Base-by-base conservation (phyloP, 2,888 invertebrate species). In the Latrodectus elegans region DNA sequence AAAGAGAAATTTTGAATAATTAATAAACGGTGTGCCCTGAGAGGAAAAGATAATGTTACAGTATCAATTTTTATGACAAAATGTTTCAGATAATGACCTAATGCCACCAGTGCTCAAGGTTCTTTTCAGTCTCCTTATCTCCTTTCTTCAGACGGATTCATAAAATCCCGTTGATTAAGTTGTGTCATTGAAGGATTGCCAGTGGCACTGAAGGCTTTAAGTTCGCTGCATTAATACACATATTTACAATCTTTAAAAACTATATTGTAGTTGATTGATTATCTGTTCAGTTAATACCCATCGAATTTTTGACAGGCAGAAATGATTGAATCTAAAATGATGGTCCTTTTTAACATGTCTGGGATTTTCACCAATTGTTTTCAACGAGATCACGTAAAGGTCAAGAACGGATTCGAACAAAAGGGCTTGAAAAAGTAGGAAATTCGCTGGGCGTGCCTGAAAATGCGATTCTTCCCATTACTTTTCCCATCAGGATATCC, bases 331-430 rank as follows among this genome's bases (percentile, higher is more conserved):
- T n/a, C n/a, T 60, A 12, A 10, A n/a, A 12, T 9, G 11, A 4
- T 17, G 26, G 67, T 68, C 17, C 77, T 52, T 77, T 77, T 77
- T 17, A 22, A 51, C 22, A 49, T 52, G 12, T 11, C 77, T 51
- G 52, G 11, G 12, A 64, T 65, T 12, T 10, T 26, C 68, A 38
- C 14, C 55, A 64, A 77, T 73, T 84, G 77, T 84, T 84, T 22
- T 49, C 38, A n/a, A 74, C n/a, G 17, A 11, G 73, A 70, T 84
- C 77, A 53, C 65, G 51, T n/a, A n/a, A 38, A 72, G 77, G 84
- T 84, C 84, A 78, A 84, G 84, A 77, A n/a, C 84, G 71, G 67
- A n/a, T 53, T 70, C 26, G 17, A 72, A 72, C 64, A 17, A 64
- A 71, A 60, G 17, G 51, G 17, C 17, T 38, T 12, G 22, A 67